These are phyloP conservation scores for Chaetops frenatus DNA, from an alignment of 2,113 vertebrate species.

Conservation along the genomic window DNA sequence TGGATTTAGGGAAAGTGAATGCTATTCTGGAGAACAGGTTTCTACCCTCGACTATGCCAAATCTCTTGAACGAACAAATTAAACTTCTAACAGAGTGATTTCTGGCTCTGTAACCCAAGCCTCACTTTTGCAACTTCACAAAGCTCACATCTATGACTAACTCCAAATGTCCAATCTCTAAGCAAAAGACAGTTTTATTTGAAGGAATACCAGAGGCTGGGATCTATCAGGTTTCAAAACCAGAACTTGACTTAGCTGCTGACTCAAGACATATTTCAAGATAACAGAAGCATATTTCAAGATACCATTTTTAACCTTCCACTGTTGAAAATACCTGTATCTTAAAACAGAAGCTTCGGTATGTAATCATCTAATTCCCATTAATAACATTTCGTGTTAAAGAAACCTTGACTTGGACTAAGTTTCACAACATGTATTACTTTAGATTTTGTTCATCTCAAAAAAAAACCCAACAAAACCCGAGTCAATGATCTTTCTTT, in stretches of 20 bases:
- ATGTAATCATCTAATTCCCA: background rate
- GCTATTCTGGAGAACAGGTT: background rate
- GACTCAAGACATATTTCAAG: constrained; percentile 50
- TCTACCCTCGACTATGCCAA: background rate
- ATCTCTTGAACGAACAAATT: constrained; percentile 11
- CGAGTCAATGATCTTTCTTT: background rate
- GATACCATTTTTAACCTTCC: constrained; percentile 19
- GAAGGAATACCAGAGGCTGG: constrained; percentile 46
- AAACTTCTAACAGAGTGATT: constrained; percentile 6
- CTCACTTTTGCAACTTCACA: background rate
- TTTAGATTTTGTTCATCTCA: background rate
- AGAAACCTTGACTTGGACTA: background rate
- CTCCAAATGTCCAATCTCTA: constrained; percentile 23
- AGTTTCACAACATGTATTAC: background rate
- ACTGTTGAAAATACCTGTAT: constrained; percentile 4
- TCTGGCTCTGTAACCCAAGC: background rate
- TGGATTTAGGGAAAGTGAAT: background rate
- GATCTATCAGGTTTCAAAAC: constrained; percentile 41
- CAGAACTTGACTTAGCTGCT: constrained; percentile 30
- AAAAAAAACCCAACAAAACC: background rate
- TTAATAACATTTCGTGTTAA: background rate
- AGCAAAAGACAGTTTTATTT: constrained; percentile 47
- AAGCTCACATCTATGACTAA: constrained; percentile 29
- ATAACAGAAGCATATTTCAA: constrained; percentile 46
- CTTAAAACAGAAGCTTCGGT: constrained; percentile 32